Conservation (phyloP, 1,140 invertebrate genomes). For the Sogatella furcifera region DNA sequence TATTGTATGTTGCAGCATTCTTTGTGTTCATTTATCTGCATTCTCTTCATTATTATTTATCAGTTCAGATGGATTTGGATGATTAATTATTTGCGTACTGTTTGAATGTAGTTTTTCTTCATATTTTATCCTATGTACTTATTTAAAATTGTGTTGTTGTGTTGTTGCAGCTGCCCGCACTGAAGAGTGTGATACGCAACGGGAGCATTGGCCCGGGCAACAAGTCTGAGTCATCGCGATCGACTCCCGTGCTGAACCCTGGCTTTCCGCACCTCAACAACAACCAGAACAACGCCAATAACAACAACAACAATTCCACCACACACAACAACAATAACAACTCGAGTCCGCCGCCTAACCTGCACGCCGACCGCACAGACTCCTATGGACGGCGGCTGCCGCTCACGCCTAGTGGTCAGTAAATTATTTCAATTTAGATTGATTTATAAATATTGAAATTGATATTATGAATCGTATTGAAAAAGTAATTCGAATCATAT, state of each 20-base stretch:
- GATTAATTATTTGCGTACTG: no score
- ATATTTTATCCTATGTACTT: no score
- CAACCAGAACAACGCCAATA: constrained; percentile 18
- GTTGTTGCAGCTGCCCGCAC: constrained; percentile 21
- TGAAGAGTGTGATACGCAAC: constrained; percentile 20
- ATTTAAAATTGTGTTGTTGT: not conserved
- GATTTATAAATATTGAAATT: no score
- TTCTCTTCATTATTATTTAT: no score
- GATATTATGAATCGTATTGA: no score
- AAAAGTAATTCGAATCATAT: no score
- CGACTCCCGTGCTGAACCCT: constrained; percentile 16
- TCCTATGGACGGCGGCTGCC: constrained; percentile 20
- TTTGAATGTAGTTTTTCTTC: no score
- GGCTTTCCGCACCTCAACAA: constrained; percentile 18
- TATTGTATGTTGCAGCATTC: no score
- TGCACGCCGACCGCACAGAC: constrained; percentile 7
- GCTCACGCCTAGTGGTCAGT: constrained; percentile 22
- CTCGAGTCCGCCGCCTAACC: constrained; percentile 10
- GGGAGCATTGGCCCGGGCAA: constrained; percentile 3
- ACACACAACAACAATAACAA: constrained; percentile 16
- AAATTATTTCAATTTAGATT: no score
- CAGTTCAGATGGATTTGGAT: no score
- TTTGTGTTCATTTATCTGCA: no score
- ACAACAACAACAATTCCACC: constrained; percentile 20
- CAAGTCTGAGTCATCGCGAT: constrained; percentile 15